Evolutionary conservation across 2,797 vertebrate species (phyloP).

Genomic region (Myioborus melanocephalus): DNA sequence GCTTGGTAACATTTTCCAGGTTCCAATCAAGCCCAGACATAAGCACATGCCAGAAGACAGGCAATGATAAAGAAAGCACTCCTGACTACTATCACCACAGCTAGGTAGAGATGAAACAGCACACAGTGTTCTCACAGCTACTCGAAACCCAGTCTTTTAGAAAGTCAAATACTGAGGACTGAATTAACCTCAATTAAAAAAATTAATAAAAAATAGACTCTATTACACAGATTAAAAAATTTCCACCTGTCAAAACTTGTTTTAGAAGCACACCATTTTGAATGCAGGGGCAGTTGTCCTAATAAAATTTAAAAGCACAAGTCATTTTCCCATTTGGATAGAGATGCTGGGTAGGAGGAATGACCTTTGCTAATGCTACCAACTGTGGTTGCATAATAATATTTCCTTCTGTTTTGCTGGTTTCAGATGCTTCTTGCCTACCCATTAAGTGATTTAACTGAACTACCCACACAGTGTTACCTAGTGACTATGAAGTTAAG

Average conservation of each 20-base stretch:
- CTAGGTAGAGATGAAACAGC: background rate
- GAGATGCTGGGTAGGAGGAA: background rate
- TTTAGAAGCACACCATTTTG: background rate
- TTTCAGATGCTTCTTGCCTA: conserved; percentile 22
- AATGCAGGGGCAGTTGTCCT: background rate
- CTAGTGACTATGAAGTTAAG: background rate
- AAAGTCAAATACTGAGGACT: background rate
- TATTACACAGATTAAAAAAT: background rate
- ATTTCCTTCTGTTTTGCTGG: background rate
- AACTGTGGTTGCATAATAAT: background rate
- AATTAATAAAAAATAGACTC: background rate
- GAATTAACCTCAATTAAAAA: background rate
- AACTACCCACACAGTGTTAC: conserved; percentile 24
- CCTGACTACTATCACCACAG: background rate
- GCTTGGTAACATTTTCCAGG: background rate
- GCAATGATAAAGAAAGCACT: background rate
- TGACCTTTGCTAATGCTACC: background rate
- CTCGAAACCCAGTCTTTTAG: background rate
- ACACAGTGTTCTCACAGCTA: background rate
- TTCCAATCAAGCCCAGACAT: background rate
- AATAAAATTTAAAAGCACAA: background rate
- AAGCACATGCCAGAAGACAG: background rate
- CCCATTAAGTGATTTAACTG: conserved; percentile 3
- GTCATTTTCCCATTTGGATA: background rate
- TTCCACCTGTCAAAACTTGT: background rate